Conservation (phyloP, 2,888 invertebrate species). For the Patella depressa region DNA sequence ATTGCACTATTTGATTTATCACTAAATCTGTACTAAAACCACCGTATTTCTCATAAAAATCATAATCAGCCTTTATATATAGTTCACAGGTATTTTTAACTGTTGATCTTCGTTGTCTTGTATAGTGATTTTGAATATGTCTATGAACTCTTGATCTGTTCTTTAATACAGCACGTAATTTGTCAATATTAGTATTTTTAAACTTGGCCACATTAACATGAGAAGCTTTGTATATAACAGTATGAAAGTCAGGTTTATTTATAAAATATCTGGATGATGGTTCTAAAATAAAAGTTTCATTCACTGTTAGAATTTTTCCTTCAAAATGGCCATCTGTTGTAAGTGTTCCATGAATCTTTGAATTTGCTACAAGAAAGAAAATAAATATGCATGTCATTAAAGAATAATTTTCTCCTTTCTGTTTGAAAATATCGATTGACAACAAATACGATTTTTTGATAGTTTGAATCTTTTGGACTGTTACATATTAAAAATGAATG, state of each 20-base stretch:
- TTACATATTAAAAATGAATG: too few relatives aligned
- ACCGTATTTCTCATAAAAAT: constrained; percentile 50
- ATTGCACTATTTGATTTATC: constrained; percentile 94
- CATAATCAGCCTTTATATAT: constrained; percentile 61
- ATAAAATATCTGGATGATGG: constrained; percentile 89
- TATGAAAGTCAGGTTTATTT: constrained; percentile 82
- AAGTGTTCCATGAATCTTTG: constrained; percentile 80
- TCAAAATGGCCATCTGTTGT: constrained; percentile 91
- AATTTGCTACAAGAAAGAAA: too few relatives aligned
- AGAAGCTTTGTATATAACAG: constrained; percentile 91
- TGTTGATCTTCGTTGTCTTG: constrained; percentile 42
- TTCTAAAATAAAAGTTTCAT: constrained; percentile 87
- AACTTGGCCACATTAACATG: constrained; percentile 79
- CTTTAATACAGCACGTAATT: constrained; percentile 43
- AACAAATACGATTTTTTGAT: too few relatives aligned
- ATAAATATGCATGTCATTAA: too few relatives aligned
- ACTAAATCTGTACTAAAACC: constrained; percentile 83
- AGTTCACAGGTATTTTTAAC: constrained; percentile 80
- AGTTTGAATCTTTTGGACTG: too few relatives aligned
- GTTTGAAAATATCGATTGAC: too few relatives aligned
- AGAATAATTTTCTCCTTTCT: too few relatives aligned
- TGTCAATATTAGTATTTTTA: constrained; percentile 23
- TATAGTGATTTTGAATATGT: neutral
- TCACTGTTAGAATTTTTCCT: constrained; percentile 80
- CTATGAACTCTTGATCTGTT: neutral